Conservation (phyloP, 2,113 vertebrate species). For the Apeltes quadracus region DNA sequence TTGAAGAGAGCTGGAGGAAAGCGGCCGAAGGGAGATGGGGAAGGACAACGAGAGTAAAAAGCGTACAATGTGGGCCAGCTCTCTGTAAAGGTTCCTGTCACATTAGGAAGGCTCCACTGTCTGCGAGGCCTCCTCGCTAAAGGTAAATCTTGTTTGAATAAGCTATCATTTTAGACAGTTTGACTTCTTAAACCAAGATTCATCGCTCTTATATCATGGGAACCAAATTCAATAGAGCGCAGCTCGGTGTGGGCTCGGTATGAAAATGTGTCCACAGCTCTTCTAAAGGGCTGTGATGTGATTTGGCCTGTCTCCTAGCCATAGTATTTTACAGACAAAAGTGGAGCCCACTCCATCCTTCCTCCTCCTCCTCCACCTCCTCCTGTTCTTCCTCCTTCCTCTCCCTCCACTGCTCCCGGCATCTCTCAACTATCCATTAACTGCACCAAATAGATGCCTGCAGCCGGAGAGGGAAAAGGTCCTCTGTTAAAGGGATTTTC, state of each 20-base stretch:
- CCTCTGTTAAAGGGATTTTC: conserved; percentile 69
- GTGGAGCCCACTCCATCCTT: conserved; percentile 37
- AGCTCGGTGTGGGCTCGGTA: conserved; percentile 28
- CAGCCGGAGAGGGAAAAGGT: conserved; percentile 60
- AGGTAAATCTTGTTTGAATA: conserved; percentile 32
- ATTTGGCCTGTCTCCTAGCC: conserved; percentile 58
- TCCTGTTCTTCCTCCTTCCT: not conserved
- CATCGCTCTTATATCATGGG: conserved; percentile 39
- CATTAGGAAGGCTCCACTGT: conserved; percentile 28
- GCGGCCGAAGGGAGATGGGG: conserved; percentile 6
- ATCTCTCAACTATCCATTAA: conserved; percentile 73
- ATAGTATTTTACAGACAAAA: conserved; percentile 66
- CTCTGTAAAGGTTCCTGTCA: conserved; percentile 41
- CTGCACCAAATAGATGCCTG: conserved; percentile 68
- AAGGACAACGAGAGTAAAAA: conserved; percentile 15
- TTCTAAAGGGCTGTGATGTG: conserved; percentile 52
- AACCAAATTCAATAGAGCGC: conserved; percentile 43
- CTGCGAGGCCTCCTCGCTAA: conserved; percentile 15
- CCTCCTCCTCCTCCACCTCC: conserved; percentile 8
- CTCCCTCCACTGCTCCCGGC: conserved; percentile 25
- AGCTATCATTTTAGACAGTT: conserved; percentile 43
- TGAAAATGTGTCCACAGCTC: conserved; percentile 50
- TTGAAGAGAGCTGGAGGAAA: conserved; percentile 22
- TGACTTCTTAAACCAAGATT: conserved; percentile 52
- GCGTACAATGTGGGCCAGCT: conserved; percentile 21